A percentile compares a stretch with the other conserved stretches of the same genome.
Evolutionary conservation across 2,797 vertebrate genomes (phyloP).

Genomic region (Microhierax caerulescens): DNA sequence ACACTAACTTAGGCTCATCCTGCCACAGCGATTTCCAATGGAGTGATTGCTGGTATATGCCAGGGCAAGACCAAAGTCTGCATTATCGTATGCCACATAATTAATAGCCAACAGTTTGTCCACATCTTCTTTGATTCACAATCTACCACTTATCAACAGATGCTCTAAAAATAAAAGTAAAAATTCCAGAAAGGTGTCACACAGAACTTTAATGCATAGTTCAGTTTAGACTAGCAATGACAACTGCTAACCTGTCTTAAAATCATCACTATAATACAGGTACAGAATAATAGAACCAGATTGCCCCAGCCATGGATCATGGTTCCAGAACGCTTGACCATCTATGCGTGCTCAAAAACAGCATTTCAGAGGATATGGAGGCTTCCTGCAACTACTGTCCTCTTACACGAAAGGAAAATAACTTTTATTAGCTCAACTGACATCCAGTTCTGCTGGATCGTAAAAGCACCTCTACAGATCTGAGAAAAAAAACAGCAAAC

Average conservation of each 20-base stretch:
- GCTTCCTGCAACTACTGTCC: background rate
- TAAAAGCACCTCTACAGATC: background rate
- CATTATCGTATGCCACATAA: background rate
- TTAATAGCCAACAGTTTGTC: background rate
- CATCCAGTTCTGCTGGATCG: background rate
- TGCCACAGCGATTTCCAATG: background rate
- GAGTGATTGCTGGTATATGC: rapidly evolving
- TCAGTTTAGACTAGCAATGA: background rate
- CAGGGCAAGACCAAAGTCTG: background rate
- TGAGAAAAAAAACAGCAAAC: background rate
- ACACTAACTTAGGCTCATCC: background rate
- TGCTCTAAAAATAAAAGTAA: background rate
- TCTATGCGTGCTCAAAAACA: background rate
- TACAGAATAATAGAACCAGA: background rate
- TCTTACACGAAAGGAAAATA: background rate
- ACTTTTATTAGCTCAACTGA: background rate
- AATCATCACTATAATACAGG: background rate
- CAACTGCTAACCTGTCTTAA: background rate
- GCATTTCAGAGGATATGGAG: background rate
- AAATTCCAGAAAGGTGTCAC: background rate
- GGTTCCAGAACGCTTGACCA: background rate
- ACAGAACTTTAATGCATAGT: background rate
- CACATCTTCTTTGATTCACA: background rate
- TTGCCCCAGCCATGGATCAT: background rate
- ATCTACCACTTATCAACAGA: background rate